A percentile compares a stretch with the other conserved stretches of the same genome.
These are phyloP conservation scores for Fragum fragum DNA, from an alignment of 2,888 invertebrate genomes.

Conservation along the genomic window DNA sequence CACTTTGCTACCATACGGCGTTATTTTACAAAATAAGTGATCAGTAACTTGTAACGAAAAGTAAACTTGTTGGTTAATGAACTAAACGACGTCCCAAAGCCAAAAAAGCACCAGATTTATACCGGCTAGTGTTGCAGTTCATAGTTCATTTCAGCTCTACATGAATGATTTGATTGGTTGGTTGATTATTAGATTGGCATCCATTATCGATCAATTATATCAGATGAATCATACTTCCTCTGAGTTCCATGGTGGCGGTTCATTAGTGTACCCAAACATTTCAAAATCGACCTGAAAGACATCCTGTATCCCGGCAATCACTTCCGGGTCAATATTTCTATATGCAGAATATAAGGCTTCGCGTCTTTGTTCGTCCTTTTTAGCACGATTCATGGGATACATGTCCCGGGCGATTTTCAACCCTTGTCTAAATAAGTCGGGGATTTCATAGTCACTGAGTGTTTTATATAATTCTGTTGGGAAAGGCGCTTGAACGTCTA, in stretches of 20 bases:
- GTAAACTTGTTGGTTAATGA: too few species aligned
- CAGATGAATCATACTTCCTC: not conserved
- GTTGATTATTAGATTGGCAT: too few species aligned
- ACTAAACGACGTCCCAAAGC: too few species aligned
- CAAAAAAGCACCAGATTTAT: too few species aligned
- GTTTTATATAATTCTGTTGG: conserved; percentile 15
- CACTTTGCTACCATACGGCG: too few species aligned
- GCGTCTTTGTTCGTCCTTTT: not conserved
- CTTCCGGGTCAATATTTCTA: conserved; percentile 12
- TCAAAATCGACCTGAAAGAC: conserved; percentile 18
- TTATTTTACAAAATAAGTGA: too few species aligned
- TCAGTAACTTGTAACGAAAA: too few species aligned
- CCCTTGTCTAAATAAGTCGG: not conserved
- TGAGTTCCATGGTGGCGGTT: conserved; percentile 2
- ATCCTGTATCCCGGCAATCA: conserved; percentile 8
- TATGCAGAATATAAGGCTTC: not conserved
- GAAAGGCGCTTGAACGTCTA: conserved; percentile 24
- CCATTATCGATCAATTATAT: too few species aligned
- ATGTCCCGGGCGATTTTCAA: not conserved
- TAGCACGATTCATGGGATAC: not conserved
- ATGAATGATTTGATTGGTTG: too few species aligned
- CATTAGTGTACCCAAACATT: conserved; percentile 8
- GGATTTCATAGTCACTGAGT: not conserved
- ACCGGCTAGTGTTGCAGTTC: too few species aligned
- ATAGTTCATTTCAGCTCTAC: too few species aligned